These are phyloP conservation scores for Halocynthia roretzi DNA, from an alignment of 23 tunicate species.

Conservation along the genomic window DNA sequence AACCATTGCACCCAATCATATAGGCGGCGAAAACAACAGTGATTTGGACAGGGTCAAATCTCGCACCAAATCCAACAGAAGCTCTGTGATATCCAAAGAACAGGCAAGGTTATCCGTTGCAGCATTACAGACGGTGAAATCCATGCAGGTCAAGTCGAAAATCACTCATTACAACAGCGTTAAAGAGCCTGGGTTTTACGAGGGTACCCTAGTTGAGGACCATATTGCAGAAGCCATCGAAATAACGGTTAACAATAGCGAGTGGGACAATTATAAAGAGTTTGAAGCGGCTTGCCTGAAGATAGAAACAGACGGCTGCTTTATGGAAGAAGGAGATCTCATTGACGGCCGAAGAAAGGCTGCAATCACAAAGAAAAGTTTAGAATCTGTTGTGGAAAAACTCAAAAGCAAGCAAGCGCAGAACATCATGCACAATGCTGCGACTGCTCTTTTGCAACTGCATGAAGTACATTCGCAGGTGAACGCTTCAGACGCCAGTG, in stretches of 20 bases:
- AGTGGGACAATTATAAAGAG: constrained; percentile 12
- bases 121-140: constrained; percentile 21
- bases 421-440: not conserved
- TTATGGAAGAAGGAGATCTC: not conserved
- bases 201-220: constrained; percentile 9
- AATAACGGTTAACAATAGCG: constrained; percentile 19
- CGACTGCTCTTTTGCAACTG: not conserved
- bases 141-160: constrained; percentile 8
- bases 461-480: not conserved
- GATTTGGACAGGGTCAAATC: not conserved
- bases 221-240: constrained; percentile 40
- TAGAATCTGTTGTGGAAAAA: constrained; percentile 79
- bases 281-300: constrained; percentile 15
- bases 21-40: too few relatives aligned
- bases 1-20: too few relatives aligned
- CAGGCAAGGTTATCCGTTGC: constrained; percentile 15
- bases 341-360: constrained; percentile 1
- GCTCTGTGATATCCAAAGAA: constrained; percentile 5
- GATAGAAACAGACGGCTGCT: not conserved
- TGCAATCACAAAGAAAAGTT: constrained; percentile 35
- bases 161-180: not conserved
- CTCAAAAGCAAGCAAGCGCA: constrained; percentile 55
- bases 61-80: not conserved
- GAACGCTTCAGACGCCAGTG: too few relatives aligned
- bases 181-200: constrained; percentile 23